Evolutionary conservation across 1,140 invertebrate species (phyloP).

Genomic region (Diabrotica virgifera): DNA sequence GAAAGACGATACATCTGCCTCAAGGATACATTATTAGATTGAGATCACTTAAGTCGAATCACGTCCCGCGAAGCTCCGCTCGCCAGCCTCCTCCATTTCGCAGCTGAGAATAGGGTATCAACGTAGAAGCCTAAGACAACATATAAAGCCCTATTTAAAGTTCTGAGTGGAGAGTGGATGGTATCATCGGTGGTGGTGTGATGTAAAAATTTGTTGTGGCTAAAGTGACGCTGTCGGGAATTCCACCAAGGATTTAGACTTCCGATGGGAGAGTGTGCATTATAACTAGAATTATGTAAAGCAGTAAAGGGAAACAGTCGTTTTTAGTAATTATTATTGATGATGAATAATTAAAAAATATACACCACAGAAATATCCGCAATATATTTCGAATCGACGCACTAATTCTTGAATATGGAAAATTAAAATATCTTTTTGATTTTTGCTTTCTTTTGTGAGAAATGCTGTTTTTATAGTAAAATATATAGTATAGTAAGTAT

Average conservation of each 20-base stretch:
- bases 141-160: conserved; percentile 9
- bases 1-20: not conserved
- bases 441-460: too few species aligned
- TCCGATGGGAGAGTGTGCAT: too few species aligned
- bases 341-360: too few species aligned
- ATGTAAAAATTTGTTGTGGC: conserved; percentile 7
- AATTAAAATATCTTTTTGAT: too few species aligned
- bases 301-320: too few species aligned
- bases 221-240: not conserved
- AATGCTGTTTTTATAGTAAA: too few species aligned
- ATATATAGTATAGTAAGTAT: too few species aligned
- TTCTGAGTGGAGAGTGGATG: not conserved
- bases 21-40: conserved; percentile 8
- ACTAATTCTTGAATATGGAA: too few species aligned
- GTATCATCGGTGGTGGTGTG: not conserved
- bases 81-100: not conserved
- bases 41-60: conserved; percentile 10
- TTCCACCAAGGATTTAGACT: not conserved
- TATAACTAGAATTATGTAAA: too few species aligned
- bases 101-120: conserved; percentile 6
- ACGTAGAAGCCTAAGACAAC: conserved; percentile 15
- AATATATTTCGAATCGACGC: too few species aligned
- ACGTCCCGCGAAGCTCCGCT: conserved; percentile 3
- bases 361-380: too few species aligned
- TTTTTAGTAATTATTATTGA: too few species aligned